Evolutionary conservation across 2,888 invertebrate genomes (phyloP).

Genomic region (Auanema freiburgensis): DNA sequence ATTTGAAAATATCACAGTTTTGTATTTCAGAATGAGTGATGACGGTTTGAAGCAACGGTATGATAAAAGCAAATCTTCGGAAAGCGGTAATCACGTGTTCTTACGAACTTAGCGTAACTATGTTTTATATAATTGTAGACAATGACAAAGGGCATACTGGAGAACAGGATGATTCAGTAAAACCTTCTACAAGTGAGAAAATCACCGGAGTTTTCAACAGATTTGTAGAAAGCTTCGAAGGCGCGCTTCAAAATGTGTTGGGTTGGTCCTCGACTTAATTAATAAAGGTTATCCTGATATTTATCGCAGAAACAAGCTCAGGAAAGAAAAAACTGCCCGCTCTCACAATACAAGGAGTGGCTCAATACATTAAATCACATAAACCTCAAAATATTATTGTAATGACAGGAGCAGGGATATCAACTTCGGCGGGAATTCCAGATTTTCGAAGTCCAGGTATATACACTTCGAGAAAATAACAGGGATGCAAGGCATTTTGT

Average conservation of each 20-base stretch:
- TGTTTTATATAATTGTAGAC: too few relatives aligned
- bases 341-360: conserved; percentile 44
- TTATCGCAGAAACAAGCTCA: neutral
- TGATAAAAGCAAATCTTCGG: too few relatives aligned
- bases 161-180: too few relatives aligned
- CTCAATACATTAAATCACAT: conserved; percentile 40
- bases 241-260: conserved; percentile 26
- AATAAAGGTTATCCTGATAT: neutral
- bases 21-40: too few relatives aligned
- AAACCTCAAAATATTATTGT: conserved; percentile 77
- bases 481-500: too few relatives aligned
- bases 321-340: conserved; percentile 7
- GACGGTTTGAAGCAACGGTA: too few relatives aligned
- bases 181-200: too few relatives aligned
- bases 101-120: too few relatives aligned
- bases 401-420: conserved; percentile 93
- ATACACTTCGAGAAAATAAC: too few relatives aligned
- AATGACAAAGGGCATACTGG: too few relatives aligned
- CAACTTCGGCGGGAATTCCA: conserved; percentile 90
- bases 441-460: conserved; percentile 83
- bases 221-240: conserved; percentile 39
- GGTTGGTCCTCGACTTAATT: conserved; percentile 1
- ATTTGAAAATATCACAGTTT: too few relatives aligned
- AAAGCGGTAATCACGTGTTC: too few relatives aligned
- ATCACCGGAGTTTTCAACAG: conserved; percentile 26